Evolutionary conservation across 2,888 invertebrate genomes (phyloP).

Genomic region (Andrena haemorrhoa): DNA sequence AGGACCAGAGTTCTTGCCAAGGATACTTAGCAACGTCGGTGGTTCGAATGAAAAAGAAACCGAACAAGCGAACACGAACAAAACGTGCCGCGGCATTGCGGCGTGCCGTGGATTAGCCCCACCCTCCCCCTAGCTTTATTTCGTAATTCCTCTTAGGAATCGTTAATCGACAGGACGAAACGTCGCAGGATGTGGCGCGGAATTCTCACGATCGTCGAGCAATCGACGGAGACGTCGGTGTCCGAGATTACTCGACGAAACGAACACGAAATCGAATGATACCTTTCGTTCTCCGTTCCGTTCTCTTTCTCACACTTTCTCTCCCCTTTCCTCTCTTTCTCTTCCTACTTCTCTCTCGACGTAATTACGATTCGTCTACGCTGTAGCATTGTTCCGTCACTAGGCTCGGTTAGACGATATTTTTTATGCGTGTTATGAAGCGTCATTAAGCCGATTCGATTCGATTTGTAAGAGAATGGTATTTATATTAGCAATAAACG

Average conservation of each 20-base stretch:
- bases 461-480: slow-evolving; percentile 74
- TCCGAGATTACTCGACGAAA: slow-evolving; percentile 3
- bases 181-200: slow-evolving; percentile 10
- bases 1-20: too few relatives aligned
- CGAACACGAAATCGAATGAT: not conserved
- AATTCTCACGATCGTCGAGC: slow-evolving; percentile 12
- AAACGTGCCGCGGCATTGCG: not conserved
- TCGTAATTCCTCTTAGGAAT: slow-evolving; percentile 19
- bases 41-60: not conserved
- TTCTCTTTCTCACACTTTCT: slow-evolving; percentile 22
- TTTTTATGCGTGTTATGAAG: slow-evolving; percentile 70
- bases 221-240: not conserved
- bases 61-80: not conserved
- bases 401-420: slow-evolving; percentile 71
- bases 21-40: not conserved
- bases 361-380: slow-evolving; percentile 52
- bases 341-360: slow-evolving; percentile 40
- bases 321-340: slow-evolving; percentile 1
- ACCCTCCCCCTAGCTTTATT: slow-evolving; percentile 21
- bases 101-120: slow-evolving; percentile 33
- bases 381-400: slow-evolving; percentile 60
- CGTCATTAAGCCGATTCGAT: slow-evolving; percentile 64
- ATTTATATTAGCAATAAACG: slow-evolving; percentile 78
- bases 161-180: slow-evolving; percentile 27
- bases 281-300: slow-evolving; percentile 9